Conservation (phyloP, 92 coral and sea anemone species). For the Diadumene lineata region DNA sequence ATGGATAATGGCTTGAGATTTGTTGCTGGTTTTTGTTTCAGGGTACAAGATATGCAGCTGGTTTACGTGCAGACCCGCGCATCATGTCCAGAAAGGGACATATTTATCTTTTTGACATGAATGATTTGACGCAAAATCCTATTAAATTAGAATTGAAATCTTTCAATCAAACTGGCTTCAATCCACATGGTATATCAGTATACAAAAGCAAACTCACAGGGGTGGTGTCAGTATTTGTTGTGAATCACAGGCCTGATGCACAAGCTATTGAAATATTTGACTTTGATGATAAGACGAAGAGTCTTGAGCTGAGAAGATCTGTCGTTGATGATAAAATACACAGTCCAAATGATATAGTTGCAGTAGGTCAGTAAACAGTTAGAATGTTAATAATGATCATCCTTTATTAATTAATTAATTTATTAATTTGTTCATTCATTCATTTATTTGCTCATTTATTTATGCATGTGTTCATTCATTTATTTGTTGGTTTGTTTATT, state of each 20-base stretch:
- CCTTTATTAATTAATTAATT: too few relatives aligned
- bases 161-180: slow-evolving; percentile 63
- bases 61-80: slow-evolving; percentile 23
- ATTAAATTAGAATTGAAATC: slow-evolving; percentile 43
- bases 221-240: slow-evolving; percentile 60
- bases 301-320: slow-evolving; percentile 57
- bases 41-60: neutral
- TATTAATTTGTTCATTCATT: neutral
- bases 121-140: slow-evolving; percentile 49
- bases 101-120: slow-evolving; percentile 51
- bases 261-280: slow-evolving; percentile 78
- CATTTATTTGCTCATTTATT: neutral
- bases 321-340: slow-evolving; percentile 59
- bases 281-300: slow-evolving; percentile 52
- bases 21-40: neutral
- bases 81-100: slow-evolving; percentile 55
- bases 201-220: slow-evolving; percentile 59
- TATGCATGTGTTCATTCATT: neutral
- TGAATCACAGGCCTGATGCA: slow-evolving; percentile 65
- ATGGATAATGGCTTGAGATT: too few relatives aligned
- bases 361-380: slow-evolving; percentile 78
- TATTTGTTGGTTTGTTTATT: too few relatives aligned
- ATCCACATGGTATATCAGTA: slow-evolving; percentile 72
- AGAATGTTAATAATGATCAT: too few relatives aligned
- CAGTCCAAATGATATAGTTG: slow-evolving; percentile 67